A percentile compares a stretch with the other conserved stretches of the same genome.
Conservation (phyloP, 92 coral and sea anemone genomes). For the Virgularia gustaviana region DNA sequence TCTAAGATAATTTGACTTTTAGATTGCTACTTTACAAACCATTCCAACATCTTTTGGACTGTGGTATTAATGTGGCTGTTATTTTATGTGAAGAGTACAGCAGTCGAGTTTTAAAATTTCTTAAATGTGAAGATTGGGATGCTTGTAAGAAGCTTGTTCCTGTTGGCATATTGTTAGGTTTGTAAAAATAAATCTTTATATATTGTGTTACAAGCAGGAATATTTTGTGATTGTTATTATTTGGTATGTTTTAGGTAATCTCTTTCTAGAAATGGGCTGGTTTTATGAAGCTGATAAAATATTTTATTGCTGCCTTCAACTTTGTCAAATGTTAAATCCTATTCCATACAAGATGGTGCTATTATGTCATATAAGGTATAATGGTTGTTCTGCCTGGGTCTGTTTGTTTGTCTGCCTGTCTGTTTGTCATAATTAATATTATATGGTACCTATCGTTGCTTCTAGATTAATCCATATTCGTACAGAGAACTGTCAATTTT, state of each 20-base stretch:
- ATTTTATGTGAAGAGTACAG: slow-evolving; percentile 61
- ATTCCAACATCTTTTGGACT: slow-evolving; percentile 76
- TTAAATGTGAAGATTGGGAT: slow-evolving; percentile 16
- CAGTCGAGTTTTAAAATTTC: slow-evolving; percentile 45
- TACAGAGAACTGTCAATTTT: slow-evolving; percentile 85
- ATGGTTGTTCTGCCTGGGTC: neutral
- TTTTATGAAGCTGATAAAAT: slow-evolving; percentile 77
- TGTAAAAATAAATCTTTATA: neutral
- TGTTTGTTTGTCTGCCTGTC: neutral
- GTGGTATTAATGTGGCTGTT: slow-evolving; percentile 65
- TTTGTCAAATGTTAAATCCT: slow-evolving; percentile 66
- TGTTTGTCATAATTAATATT: too few species aligned
- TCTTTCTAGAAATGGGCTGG: slow-evolving; percentile 91
- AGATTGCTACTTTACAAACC: slow-evolving; percentile 80
- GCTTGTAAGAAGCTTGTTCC: slow-evolving; percentile 62
- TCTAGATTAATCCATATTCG: slow-evolving; percentile 73
- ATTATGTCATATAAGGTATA: slow-evolving; percentile 72
- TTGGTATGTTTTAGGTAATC: slow-evolving; percentile 62
- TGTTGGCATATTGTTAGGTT: slow-evolving; percentile 65
- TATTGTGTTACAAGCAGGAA: neutral
- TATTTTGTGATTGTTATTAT: neutral
- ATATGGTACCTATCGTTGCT: too few species aligned
- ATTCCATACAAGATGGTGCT: slow-evolving; percentile 68
- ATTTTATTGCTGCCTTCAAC: slow-evolving; percentile 54
- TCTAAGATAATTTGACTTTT: slow-evolving; percentile 2